A percentile compares a stretch with the other conserved stretches of the same genome.
phyloP scores from a whole-genome alignment of 2,888 invertebrate species.

The Lymantria dispar region DNA sequence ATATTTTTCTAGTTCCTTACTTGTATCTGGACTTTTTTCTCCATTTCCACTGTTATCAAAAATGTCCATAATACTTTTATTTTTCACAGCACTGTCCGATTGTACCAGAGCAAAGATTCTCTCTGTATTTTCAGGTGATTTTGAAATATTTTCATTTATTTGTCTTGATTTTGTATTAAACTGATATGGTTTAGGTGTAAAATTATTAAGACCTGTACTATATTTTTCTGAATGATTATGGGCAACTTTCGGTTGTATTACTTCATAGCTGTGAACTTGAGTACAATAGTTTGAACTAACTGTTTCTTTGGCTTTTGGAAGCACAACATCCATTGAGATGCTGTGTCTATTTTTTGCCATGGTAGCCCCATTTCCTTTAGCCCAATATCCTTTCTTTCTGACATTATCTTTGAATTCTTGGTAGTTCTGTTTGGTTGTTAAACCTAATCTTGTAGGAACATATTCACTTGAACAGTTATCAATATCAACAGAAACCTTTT shows the following conservation, averaged over 20 bases:
- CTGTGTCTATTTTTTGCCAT: constrained; percentile 38
- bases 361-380: constrained; percentile 65
- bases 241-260: constrained; percentile 4
- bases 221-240: constrained; percentile 38
- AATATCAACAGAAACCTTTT: constrained; percentile 40
- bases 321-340: constrained; percentile 26
- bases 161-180: neutral
- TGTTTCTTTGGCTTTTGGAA: constrained; percentile 11
- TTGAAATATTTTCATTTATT: constrained; percentile 15
- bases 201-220: constrained; percentile 44
- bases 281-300: constrained; percentile 3
- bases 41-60: constrained; percentile 48
- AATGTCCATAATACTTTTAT: constrained; percentile 72
- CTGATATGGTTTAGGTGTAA: constrained; percentile 35
- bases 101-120: constrained; percentile 65
- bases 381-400: constrained; percentile 70
- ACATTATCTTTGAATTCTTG: constrained; percentile 76
- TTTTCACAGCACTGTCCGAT: constrained; percentile 52
- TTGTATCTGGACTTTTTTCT: constrained; percentile 45
- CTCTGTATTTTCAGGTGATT: constrained; percentile 38
- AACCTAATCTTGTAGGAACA: constrained; percentile 71
- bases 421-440: constrained; percentile 69
- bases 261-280: constrained; percentile 4
- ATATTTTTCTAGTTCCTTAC: constrained; percentile 48
- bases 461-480: constrained; percentile 71